Base-by-base conservation (phyloP, 2,113 vertebrate species). In the Chrysochloris asiatica region DNA sequence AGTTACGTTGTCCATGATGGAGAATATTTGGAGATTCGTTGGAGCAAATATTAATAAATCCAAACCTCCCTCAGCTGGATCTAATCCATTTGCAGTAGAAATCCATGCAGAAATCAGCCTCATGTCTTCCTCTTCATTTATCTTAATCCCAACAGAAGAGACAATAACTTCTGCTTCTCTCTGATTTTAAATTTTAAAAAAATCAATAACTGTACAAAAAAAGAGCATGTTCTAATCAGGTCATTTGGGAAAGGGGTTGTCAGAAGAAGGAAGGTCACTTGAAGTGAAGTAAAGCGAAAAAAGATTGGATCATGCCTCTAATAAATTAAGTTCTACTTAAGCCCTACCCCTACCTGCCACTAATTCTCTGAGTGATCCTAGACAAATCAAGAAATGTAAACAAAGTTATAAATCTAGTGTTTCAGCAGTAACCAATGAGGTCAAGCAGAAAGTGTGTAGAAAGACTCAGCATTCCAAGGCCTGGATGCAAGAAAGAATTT, bases 1-100 rank as follows among this genome's bases (percentile, higher is more conserved):
- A 94, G 16, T 59, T 92, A 96, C 4, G 22, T 94, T 48, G 91
- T 96, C 19, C 93, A 92, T 0, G 2, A 90, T 3, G 80, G 83
- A 43, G 96, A 96, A 9, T 21, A 77, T 73, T 30, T 95, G 83
- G 71, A 86, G 81, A 59, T 93, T 83, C 59, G 26, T 0, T 96
- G 94, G 95, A 94, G 89, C 72, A 92, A 14, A 83, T 93, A 96
- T n/a, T 96, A 93, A 92, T 7, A 73, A 79, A 67, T 17, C 30
- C 30, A 83, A 56, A 76, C 22, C 28, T 71, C 79, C 22, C 14
- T 89, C 28, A n/a, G 52, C 47, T 12, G 4, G 26, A 47, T 38
- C 33, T 19, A 59, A 85, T n/a, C 47, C 36, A 73, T 69, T 24
- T 48, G 17, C 33, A 77, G 22, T 43, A 9, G 63, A n/a, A 47